Base-by-base conservation (phyloP, 2,113 vertebrate genomes). In the Phoxinus phoxinus region DNA sequence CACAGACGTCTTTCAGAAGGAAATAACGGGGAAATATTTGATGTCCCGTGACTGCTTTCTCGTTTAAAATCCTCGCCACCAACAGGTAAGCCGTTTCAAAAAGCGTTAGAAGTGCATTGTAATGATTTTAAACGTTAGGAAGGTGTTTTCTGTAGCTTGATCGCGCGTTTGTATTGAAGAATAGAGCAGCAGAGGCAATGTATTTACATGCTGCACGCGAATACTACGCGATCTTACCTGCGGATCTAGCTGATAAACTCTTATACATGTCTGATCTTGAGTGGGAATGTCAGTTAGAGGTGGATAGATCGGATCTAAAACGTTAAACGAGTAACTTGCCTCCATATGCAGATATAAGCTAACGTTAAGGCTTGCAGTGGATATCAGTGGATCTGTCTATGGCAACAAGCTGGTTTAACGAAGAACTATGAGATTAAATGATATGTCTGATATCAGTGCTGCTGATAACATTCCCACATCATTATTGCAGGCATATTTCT, bases 1-100 rank as follows among this genome's bases (percentile, higher is more conserved):
- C 65, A 80, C 88, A 87, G 78, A 73, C 65, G 69, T 72, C 67
- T 81, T 71, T 74, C 77, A 15, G 74, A 44, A 81, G 17, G 59
- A 71, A 48, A 15, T 85, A 72, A 87, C 77, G 44, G 87, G 56
- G 81, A 37, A 73, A 82, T 69, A 61, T 72, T 46, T 63, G 65
- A 72, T 61, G 37, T 44, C 76, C 63, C 23, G 25, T 41, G 19
- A 48, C 37, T n/a, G 51, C 17, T 83, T 83, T 72, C 48, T 69
- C 46, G 10, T 71, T 58, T 56, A 25, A 71, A 37, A 72, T 37
- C 65, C 11, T 5, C 3, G 67, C 6, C 32, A 56, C 46, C 8
- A 35, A 25, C 32, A 56, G 65, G 32, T 83, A 13, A 58, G 46
- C 7, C 41, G 41, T 27, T 61, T 17, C n/a, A 63, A 51, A 32